These are phyloP conservation scores for Thera obeliscata DNA, from an alignment of 2,888 invertebrate genomes.

Conservation along the genomic window DNA sequence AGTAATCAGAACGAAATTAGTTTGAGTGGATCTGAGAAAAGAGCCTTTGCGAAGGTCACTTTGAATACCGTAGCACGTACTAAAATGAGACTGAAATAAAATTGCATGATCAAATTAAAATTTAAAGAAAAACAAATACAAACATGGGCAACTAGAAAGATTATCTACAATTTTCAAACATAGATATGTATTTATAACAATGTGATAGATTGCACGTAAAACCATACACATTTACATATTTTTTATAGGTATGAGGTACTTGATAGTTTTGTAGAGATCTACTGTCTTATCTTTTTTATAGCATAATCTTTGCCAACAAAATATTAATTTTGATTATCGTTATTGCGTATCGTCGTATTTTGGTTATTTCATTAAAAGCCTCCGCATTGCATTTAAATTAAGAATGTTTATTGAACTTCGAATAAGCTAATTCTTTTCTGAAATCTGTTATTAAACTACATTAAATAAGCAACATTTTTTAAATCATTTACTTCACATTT, in stretches of 20 bases:
- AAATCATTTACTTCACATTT: too few species aligned
- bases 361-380: slow-evolving; percentile 20
- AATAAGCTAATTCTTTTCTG: slow-evolving; percentile 1
- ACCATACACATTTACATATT: too few species aligned
- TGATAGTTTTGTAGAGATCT: not conserved
- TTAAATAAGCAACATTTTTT: not conserved
- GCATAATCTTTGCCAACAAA: slow-evolving; percentile 15
- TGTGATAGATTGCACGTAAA: too few species aligned
- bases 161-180: too few species aligned
- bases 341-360: slow-evolving; percentile 19
- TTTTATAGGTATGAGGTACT: not conserved
- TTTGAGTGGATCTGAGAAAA: not conserved
- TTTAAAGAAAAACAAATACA: too few species aligned
- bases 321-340: slow-evolving; percentile 25
- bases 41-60: not conserved
- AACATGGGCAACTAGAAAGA: too few species aligned
- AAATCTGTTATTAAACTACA: slow-evolving; percentile 4
- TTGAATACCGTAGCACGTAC: too few species aligned
- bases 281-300: slow-evolving; percentile 11
- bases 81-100: too few species aligned
- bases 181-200: too few species aligned
- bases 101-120: too few species aligned
- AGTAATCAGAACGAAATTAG: not conserved
- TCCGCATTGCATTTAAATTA: slow-evolving; percentile 27
- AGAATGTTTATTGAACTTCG: slow-evolving; percentile 18